Evolutionary conservation across 2,797 vertebrate genomes (phyloP).

Genomic region (Poecile montanus): DNA sequence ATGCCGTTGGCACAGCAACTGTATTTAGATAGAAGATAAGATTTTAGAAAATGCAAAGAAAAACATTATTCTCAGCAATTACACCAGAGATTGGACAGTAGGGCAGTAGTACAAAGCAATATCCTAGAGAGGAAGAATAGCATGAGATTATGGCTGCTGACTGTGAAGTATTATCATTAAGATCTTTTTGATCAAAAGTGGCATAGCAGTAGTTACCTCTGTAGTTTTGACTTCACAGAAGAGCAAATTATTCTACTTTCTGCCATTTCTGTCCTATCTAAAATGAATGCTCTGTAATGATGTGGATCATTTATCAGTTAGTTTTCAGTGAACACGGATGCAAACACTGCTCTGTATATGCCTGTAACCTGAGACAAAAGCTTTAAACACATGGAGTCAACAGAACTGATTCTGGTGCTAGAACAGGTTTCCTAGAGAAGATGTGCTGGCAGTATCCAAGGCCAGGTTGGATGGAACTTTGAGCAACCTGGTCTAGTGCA

Average conservation of each 20-base stretch:
- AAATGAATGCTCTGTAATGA: not conserved
- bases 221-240: not conserved
- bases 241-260: not conserved
- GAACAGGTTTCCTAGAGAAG: not conserved
- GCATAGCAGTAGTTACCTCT: not conserved
- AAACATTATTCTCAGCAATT: not conserved
- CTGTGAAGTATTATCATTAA: not conserved
- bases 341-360: not conserved
- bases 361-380: not conserved
- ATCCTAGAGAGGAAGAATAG: not conserved
- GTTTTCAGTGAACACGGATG: not conserved
- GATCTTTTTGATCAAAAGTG: not conserved
- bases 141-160: not conserved
- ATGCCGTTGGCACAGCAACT: not conserved
- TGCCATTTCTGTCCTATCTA: not conserved
- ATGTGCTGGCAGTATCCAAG: not conserved
- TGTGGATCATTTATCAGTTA: not conserved
- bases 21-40: not conserved
- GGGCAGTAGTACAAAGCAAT: not conserved
- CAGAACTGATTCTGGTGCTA: not conserved
- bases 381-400: not conserved
- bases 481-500: not conserved
- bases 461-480: not conserved
- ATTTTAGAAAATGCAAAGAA: not conserved
- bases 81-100: not conserved